phyloP scores from a whole-genome alignment of 2,113 vertebrate genomes.

The Taurulus bubalis region DNA sequence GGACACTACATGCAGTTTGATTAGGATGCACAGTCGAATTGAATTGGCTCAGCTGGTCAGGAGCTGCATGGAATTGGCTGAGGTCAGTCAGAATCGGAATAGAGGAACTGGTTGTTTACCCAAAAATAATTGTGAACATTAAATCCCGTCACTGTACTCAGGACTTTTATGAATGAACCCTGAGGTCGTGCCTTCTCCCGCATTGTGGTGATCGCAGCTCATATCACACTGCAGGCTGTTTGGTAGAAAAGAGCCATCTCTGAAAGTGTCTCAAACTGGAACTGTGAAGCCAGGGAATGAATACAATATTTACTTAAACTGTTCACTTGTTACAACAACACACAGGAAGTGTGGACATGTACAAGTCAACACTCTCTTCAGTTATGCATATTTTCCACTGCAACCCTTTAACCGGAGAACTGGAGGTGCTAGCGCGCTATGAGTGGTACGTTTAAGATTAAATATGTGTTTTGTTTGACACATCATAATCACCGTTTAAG shows the following conservation, averaged over 20 bases:
- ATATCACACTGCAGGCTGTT: background rate
- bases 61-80: slow-evolving; percentile 7
- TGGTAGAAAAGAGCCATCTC: background rate
- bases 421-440: too few species aligned
- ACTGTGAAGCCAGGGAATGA: background rate
- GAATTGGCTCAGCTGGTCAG: slow-evolving; percentile 43
- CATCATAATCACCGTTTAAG: slow-evolving; percentile 27
- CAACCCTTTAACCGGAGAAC: background rate
- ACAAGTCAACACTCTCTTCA: slow-evolving; percentile 6
- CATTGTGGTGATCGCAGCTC: background rate
- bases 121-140: slow-evolving; percentile 11
- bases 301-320: slow-evolving; percentile 41
- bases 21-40: slow-evolving; percentile 58
- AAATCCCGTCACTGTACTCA: background rate
- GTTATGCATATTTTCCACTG: background rate
- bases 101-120: slow-evolving; percentile 28
- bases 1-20: slow-evolving; percentile 46
- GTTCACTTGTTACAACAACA: slow-evolving; percentile 8
- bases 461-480: slow-evolving; percentile 36
- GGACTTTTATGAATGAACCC: slow-evolving; percentile 31
- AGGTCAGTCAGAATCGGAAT: slow-evolving; percentile 24
- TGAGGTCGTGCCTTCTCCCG: background rate
- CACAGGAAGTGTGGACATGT: slow-evolving; percentile 8
- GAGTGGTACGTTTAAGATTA: background rate
- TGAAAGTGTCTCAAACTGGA: background rate